A percentile compares a stretch with the other conserved stretches of the same genome.
These are phyloP conservation scores for Cremastinae sp. DNA, from an alignment of 2,888 invertebrate species.

Conservation along the genomic window DNA sequence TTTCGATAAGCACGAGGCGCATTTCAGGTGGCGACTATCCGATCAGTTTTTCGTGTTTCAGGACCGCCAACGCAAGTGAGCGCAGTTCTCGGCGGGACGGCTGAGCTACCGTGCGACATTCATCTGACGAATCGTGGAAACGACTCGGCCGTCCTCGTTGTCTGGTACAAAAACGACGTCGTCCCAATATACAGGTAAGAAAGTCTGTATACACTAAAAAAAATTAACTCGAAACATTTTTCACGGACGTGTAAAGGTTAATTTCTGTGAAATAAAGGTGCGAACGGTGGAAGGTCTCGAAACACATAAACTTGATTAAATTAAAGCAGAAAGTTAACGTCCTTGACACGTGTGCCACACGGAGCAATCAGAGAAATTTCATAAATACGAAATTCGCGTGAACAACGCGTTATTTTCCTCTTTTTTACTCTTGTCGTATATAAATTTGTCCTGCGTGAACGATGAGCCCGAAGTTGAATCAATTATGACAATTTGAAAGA, in stretches of 20 bases:
- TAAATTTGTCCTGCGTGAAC: too few relatives aligned
- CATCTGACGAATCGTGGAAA: slow-evolving; percentile 86
- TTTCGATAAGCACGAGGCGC: slow-evolving; percentile 60
- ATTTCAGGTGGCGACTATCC: slow-evolving; percentile 71
- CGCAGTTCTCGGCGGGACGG: slow-evolving; percentile 89
- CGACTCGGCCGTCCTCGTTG: slow-evolving; percentile 91
- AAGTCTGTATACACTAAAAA: neutral
- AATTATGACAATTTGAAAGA: too few relatives aligned
- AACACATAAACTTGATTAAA: neutral
- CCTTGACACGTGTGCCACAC: slow-evolving; percentile 25
- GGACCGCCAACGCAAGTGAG: slow-evolving; percentile 84
- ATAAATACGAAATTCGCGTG: slow-evolving; percentile 45
- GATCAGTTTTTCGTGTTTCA: slow-evolving; percentile 80
- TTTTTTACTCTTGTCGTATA: slow-evolving; percentile 12
- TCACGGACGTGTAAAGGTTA: too few relatives aligned
- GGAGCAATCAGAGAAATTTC: neutral
- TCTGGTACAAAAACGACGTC: slow-evolving; percentile 94
- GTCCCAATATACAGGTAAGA: slow-evolving; percentile 93
- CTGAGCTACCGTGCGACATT: slow-evolving; percentile 93
- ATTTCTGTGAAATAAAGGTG: too few relatives aligned
- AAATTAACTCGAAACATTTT: too few relatives aligned
- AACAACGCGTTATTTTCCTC: slow-evolving; percentile 14
- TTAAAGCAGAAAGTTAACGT: slow-evolving; percentile 4
- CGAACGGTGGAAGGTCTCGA: too few relatives aligned
- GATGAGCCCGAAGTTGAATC: too few relatives aligned